phyloP scores from a whole-genome alignment of 37 sponge, comb jelly and placozoan species.

The Haliclona indistincta region DNA sequence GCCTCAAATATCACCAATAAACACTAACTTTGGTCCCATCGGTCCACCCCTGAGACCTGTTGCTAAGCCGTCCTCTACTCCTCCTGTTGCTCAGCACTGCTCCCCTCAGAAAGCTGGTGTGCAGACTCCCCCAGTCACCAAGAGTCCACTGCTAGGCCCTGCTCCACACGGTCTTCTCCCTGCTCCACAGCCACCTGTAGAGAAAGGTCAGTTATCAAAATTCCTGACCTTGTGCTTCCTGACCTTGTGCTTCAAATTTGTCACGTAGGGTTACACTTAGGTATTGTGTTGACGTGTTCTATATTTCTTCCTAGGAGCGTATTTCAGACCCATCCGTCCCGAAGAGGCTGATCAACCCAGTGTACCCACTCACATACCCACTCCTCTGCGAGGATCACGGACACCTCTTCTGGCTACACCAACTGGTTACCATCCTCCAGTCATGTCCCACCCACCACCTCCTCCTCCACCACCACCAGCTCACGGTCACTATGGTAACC shows the following conservation, averaged over 20 bases:
- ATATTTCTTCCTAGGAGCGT: background rate
- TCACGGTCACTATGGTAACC: constrained; percentile 28
- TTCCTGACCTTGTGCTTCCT: too few relatives aligned
- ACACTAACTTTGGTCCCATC: constrained; percentile 71
- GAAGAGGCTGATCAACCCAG: constrained; percentile 9
- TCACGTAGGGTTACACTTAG: too few relatives aligned
- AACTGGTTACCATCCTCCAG: too few relatives aligned
- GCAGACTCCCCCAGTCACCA: constrained; percentile 29
- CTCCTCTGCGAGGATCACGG: constrained; percentile 48
- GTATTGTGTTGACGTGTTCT: too few relatives aligned
- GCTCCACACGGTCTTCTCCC: constrained; percentile 61
- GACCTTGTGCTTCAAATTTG: too few relatives aligned
- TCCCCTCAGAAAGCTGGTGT: background rate
- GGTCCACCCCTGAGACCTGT: constrained; percentile 44
- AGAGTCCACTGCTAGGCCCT: constrained; percentile 62
- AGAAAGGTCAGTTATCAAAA: too few relatives aligned
- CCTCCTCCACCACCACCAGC: constrained; percentile 1
- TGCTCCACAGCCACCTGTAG: constrained; percentile 13
- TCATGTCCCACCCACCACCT: too few relatives aligned
- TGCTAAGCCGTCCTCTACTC: background rate
- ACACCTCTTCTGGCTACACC: constrained; percentile 67
- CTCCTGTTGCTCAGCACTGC: background rate
- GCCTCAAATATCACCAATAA: too few relatives aligned
- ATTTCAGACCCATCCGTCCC: constrained; percentile 38
- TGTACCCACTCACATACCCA: constrained; percentile 39